Evolutionary conservation across 2,113 vertebrate species (phyloP).

Genomic region (Urocolius indicus): DNA sequence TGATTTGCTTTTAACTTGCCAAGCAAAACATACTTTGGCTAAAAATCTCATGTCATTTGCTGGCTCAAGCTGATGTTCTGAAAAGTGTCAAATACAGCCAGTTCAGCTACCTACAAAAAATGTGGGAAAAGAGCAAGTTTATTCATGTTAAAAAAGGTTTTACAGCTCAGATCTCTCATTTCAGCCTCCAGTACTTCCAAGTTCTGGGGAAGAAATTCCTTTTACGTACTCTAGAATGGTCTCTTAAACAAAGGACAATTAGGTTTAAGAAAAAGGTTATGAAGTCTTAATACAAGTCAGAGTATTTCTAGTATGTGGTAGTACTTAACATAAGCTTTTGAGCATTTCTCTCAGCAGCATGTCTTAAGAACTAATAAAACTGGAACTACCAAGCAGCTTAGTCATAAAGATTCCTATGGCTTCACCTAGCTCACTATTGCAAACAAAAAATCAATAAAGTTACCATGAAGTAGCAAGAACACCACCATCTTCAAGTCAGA

Average conservation of each 20-base stretch:
- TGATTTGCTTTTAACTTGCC: not conserved
- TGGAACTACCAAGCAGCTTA: not conserved
- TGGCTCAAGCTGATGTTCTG: not conserved
- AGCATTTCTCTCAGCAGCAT: not conserved
- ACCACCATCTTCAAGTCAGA: not conserved
- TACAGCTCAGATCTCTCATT: not conserved
- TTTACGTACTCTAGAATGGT: not conserved
- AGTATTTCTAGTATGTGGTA: not conserved
- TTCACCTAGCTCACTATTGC: not conserved
- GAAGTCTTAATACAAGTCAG: not conserved
- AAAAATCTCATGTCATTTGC: not conserved
- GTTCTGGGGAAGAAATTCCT: not conserved
- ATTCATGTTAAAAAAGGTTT: not conserved
- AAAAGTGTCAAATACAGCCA: not conserved
- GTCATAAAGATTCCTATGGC: not conserved
- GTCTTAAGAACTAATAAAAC: not conserved
- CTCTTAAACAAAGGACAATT: not conserved
- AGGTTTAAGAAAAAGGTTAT: not conserved
- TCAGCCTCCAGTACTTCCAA: not conserved
- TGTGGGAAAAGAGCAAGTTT: not conserved
- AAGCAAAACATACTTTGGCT: not conserved
- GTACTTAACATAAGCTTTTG: not conserved
- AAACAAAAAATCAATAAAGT: not conserved
- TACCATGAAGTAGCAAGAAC: not conserved
- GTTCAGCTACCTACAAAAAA: not conserved